Conservation (phyloP, 2,113 vertebrate genomes). For the Sinocyclocheilus anshuiensis region DNA sequence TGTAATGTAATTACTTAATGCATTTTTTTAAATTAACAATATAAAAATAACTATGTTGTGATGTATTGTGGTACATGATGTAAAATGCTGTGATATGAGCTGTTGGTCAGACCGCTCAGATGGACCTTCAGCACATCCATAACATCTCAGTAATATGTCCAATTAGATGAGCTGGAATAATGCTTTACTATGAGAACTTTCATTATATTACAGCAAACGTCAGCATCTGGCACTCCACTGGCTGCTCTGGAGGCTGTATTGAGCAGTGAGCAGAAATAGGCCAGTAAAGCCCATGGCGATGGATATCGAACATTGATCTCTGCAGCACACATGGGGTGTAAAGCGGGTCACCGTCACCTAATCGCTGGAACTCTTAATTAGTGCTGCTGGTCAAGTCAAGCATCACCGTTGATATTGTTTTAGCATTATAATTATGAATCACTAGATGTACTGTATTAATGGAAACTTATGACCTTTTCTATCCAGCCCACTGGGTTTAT, state of each 20-base stretch:
- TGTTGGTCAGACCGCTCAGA: too few relatives aligned
- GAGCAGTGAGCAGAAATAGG: constrained; percentile 52
- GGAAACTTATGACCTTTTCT: neutral
- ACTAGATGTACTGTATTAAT: neutral
- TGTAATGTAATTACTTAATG: too few relatives aligned
- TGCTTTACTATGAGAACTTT: too few relatives aligned
- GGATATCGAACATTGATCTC: constrained; percentile 66
- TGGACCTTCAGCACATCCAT: too few relatives aligned
- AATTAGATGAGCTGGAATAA: too few relatives aligned
- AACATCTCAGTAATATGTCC: too few relatives aligned
- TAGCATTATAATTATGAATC: neutral
- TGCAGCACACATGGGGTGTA: constrained; percentile 51
- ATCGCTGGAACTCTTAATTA: constrained; percentile 48
- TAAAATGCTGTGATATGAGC: too few relatives aligned
- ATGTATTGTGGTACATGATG: too few relatives aligned
- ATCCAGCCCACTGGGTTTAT: neutral
- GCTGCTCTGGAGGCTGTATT: neutral
- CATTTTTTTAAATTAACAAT: too few relatives aligned
- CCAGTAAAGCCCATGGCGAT: constrained; percentile 34
- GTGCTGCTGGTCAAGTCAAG: constrained; percentile 48
- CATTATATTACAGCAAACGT: too few relatives aligned
- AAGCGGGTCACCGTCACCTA: constrained; percentile 68
- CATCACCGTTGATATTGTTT: neutral
- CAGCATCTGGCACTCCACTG: too few relatives aligned
- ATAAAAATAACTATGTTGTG: too few relatives aligned